Conservation (phyloP, 2,797 vertebrate species). For the Streptopelia turtur region DNA sequence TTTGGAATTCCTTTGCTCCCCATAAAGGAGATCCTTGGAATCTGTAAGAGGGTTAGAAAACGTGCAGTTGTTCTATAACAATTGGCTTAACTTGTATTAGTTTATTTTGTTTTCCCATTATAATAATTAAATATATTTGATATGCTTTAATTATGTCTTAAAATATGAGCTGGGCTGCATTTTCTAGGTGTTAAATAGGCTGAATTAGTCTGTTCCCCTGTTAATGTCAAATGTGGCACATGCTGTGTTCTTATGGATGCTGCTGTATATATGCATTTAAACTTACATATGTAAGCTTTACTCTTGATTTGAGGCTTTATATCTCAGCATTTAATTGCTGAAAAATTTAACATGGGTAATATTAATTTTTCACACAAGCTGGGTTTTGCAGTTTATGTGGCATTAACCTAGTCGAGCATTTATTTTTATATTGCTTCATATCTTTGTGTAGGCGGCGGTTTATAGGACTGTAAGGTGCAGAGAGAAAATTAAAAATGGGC, state of each 20-base stretch:
- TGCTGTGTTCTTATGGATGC: not conserved
- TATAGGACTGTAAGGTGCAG: not conserved
- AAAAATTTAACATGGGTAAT: not conserved
- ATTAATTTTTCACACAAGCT: not conserved
- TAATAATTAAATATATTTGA: not conserved
- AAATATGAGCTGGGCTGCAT: not conserved
- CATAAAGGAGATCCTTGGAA: slow-evolving; percentile 66
- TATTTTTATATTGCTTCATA: not conserved
- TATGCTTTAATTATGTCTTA: not conserved
- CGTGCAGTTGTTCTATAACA: not conserved
- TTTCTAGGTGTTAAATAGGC: not conserved
- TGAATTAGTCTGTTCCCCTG: not conserved
- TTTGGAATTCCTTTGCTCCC: slow-evolving; percentile 72
- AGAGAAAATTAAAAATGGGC: not conserved
- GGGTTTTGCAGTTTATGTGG: not conserved
- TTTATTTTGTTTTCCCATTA: slow-evolving; percentile 26
- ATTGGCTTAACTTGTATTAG: not conserved
- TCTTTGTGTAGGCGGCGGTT: not conserved
- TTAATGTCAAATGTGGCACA: not conserved
- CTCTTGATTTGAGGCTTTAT: not conserved
- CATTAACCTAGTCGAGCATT: not conserved
- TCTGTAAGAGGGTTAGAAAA: slow-evolving; percentile 45
- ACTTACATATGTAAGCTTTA: not conserved
- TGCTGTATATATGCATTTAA: not conserved
- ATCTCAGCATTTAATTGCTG: not conserved